Evolutionary conservation across 2,113 vertebrate species (phyloP), one percentile per base, ranked within the genome.

Genomic region (Bubo blakistoni): DNA sequence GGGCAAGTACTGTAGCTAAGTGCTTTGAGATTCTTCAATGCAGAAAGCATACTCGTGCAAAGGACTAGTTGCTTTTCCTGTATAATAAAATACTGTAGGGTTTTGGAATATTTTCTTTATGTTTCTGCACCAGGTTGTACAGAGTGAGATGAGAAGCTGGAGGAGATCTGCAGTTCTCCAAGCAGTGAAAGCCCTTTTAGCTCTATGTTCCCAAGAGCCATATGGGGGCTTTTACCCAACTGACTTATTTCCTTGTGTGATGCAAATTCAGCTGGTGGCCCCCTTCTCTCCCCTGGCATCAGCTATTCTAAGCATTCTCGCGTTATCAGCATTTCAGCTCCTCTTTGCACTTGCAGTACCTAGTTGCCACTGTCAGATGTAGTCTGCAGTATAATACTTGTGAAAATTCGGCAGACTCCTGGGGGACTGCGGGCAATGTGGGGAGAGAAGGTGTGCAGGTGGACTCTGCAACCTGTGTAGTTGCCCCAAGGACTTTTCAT

Each of bases 111-210:
- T 76, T 88, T 84, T 72, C 38, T 8, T 5, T 65, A 9, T 40
- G 29, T 59, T 91, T 91, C 59, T 61, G 69, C 49, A 87, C 17
- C 14, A 81, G 21, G 52, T 86, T 72, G 73, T 49, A 54, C 15
- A 32, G 70, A 38, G 36, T 5, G 34, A 82, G 66, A 42, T 62
- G 78, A 86, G 86, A 88, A 93, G 79, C 80, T 93, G 76, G 80
- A 82, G 71, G 51, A 90, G 82, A 87, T 70, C 84, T 73, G 66
- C 58, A 63, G 54, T 73, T 80, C 86, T 91, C 46, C 67, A 57
- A 82, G 52, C 42, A 92, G 62, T 34, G 66, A 80, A 94, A 87
- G 84, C 74, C 66, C 84, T 97, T 91, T 92, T 62, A 95, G 78
- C 73, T 87, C 46, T 57, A 1, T 69, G 55, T 80, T 92, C 89